Percentiles rank a stretch among this genome's conserved stretches.
These are phyloP conservation scores for Neopipo cinnamomea DNA, from an alignment of 2,113 vertebrate genomes.

Conservation along the genomic window DNA sequence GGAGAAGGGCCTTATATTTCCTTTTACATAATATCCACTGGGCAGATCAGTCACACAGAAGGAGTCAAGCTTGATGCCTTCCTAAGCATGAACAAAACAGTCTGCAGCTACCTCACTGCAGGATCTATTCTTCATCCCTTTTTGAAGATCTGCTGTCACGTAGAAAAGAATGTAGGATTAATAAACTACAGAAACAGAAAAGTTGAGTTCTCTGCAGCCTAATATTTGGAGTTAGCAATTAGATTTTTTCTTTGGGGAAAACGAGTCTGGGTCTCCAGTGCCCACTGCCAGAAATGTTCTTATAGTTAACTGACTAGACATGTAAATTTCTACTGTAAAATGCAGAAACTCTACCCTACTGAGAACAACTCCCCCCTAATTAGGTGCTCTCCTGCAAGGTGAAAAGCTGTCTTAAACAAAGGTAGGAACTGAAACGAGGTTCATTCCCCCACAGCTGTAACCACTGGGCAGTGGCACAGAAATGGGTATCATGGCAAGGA, in stretches of 20 bases:
- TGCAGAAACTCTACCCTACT: background rate
- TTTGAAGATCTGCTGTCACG: background rate
- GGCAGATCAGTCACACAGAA: background rate
- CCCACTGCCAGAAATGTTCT: background rate
- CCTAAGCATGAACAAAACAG: background rate
- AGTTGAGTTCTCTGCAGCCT: background rate
- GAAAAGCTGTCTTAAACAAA: background rate
- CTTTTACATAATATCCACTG: background rate
- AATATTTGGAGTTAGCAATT: background rate
- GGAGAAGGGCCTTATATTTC: background rate
- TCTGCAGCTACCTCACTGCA: background rate
- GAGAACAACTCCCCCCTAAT: background rate
- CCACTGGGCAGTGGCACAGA: background rate
- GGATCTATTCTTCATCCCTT: background rate
- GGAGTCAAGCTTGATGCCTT: background rate
- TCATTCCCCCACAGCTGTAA: background rate
- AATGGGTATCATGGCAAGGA: background rate
- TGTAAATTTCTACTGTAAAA: background rate
- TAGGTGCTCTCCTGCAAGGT: background rate
- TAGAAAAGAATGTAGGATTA: background rate
- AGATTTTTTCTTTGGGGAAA: background rate
- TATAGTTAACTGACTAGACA: background rate
- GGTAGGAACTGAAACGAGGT: background rate
- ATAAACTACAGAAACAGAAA: background rate
- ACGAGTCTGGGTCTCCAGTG: background rate